A percentile compares a stretch with the other conserved stretches of the same genome.
Conservation (phyloP, 1,140 invertebrate genomes). For the Cydia fagiglandana region DNA sequence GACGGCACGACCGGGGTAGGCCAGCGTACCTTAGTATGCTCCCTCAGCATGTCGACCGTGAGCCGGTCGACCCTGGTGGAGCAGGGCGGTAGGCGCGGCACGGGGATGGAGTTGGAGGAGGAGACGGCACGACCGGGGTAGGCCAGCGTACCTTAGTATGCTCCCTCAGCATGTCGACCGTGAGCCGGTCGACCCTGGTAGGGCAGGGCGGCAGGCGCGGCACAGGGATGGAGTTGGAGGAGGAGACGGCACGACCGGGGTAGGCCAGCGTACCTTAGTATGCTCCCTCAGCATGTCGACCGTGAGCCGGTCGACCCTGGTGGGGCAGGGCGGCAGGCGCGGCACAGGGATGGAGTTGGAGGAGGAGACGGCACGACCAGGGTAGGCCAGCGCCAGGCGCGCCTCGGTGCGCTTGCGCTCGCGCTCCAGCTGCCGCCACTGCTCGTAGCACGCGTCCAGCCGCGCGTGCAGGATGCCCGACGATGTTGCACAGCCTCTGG, state of each 20-base stretch:
- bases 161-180: conserved; percentile 89
- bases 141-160: conserved; percentile 77
- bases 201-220: conserved; percentile 89
- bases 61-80: conserved; percentile 91
- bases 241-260: conserved; percentile 86
- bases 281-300: conserved; percentile 87
- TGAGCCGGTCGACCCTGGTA: conserved; percentile 89
- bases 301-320: conserved; percentile 89
- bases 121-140: conserved; percentile 91
- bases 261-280: conserved; percentile 47
- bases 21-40: not conserved
- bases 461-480: conserved; percentile 85
- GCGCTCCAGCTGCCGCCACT: conserved; percentile 90
- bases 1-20: conserved; percentile 47
- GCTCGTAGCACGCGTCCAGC: conserved; percentile 90
- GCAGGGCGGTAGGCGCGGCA: conserved; percentile 88
- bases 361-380: conserved; percentile 89
- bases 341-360: conserved; percentile 91
- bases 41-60: conserved; percentile 90
- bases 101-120: conserved; percentile 89
- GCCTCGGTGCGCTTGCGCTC: conserved; percentile 93
- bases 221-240: conserved; percentile 89
- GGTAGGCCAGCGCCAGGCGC: conserved; percentile 88
- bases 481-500: conserved; percentile 66
- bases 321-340: conserved; percentile 88